Percentiles rank a stretch among this genome's conserved stretches.
phyloP scores from a whole-genome alignment of 2,888 invertebrate species.

The Mythimna ferrago region DNA sequence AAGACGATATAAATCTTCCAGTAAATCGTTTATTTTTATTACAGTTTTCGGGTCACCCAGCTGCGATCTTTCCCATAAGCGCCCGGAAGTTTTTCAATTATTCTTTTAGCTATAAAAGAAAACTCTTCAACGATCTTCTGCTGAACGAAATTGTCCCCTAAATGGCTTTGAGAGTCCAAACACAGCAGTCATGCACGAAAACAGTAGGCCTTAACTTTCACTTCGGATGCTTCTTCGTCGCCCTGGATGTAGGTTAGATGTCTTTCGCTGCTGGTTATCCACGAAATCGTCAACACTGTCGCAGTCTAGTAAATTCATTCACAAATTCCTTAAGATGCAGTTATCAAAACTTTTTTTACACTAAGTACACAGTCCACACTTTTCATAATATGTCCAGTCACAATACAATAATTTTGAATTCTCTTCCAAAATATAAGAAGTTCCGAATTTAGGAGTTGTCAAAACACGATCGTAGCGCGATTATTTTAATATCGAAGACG shows the following conservation, averaged over 20 bases:
- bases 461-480: slow-evolving; percentile 84
- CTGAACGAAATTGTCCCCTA: slow-evolving; percentile 65
- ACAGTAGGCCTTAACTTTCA: slow-evolving; percentile 85
- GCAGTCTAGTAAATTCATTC: slow-evolving; percentile 63
- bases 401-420: slow-evolving; percentile 49
- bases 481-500: slow-evolving; percentile 69
- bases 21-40: slow-evolving; percentile 86
- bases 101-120: slow-evolving; percentile 74
- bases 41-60: slow-evolving; percentile 84
- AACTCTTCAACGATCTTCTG: slow-evolving; percentile 68
- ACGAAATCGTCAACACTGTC: slow-evolving; percentile 75
- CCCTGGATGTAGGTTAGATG: slow-evolving; percentile 83
- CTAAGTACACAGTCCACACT: slow-evolving; percentile 68
- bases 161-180: slow-evolving; percentile 74
- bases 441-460: slow-evolving; percentile 74
- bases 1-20: slow-evolving; percentile 81
- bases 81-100: slow-evolving; percentile 85
- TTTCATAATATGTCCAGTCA: slow-evolving; percentile 57
- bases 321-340: slow-evolving; percentile 61
- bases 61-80: slow-evolving; percentile 83
- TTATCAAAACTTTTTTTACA: slow-evolving; percentile 65
- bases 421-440: slow-evolving; percentile 57
- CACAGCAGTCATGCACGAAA: slow-evolving; percentile 71
- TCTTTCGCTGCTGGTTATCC: slow-evolving; percentile 77
- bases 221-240: slow-evolving; percentile 78